Base-by-base conservation (phyloP, 2,888 invertebrate species). In the Antheraea assamensis region DNA sequence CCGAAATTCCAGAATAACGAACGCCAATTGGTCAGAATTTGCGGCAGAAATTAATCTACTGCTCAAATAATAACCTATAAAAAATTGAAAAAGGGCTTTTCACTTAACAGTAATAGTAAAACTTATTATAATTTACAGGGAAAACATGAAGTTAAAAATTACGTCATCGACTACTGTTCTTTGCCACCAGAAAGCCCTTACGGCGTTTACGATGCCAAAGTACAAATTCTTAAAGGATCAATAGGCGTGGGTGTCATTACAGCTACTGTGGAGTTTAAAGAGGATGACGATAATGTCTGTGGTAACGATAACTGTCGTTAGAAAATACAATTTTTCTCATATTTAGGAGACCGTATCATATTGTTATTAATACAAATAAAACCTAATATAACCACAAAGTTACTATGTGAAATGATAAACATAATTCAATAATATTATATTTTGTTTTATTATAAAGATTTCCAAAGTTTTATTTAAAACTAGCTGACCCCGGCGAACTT, bases 101-200 rank as follows among this genome's bases (percentile, higher is more conserved):
- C 52, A 17, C 52, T 27, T 27, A 24, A 42, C 0, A 42, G 13
- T 42, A 42, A 13, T 2, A 42, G 42, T 42, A 42, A 42, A 42
- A 61, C 10, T 24, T 61, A n/a, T 61, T 24, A 61, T 21, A 61
- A 15, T 8, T 64, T 30, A 64, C 30, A 64, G 55, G 79, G 78
- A n/a, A 55, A 75, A 21, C 78, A 77, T 73, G 31, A 74, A 13
- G 70, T 78, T 7, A 30, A 76, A 1, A 52, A 75, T 31, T 79
- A 76, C 52, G 10, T 76, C 15, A 79, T 79, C 70, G 74, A 78
- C 71, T 73, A 61, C 31, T 27, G 61, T 27, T 70, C 72, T 49
- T 35, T 80, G 30, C 79, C 80, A 3, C 47, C 70, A 0, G 78
- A 78, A 42, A 72, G 74, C 3, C 71, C 78, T 3, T 80, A 75